Conservation (phyloP, 2,113 vertebrate genomes). For the Arizona elegans region DNA sequence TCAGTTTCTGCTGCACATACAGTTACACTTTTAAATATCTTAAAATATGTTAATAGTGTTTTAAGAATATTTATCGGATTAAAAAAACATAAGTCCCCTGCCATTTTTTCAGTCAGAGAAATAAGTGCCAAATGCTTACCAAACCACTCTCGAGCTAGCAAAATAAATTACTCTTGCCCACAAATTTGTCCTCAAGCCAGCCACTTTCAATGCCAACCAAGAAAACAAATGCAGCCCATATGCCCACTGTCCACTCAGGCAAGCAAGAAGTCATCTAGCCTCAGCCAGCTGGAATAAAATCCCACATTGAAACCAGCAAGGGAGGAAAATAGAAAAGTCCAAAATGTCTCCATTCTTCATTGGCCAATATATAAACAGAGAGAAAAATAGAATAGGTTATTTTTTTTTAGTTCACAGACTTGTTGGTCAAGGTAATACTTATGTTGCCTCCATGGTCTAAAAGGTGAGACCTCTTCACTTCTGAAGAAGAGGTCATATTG, state of each 20-base stretch:
- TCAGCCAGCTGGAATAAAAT: neutral
- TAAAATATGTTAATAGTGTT: neutral
- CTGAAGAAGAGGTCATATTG: neutral
- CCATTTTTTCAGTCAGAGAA: neutral
- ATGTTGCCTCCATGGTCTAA: neutral
- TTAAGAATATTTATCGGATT: neutral
- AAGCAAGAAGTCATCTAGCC: neutral
- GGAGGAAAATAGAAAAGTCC: neutral
- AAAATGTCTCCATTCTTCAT: neutral
- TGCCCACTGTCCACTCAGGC: neutral
- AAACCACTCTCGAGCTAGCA: neutral
- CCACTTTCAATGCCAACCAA: neutral
- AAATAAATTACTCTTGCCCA: neutral
- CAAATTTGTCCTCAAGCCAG: neutral
- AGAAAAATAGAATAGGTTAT: neutral
- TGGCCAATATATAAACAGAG: neutral
- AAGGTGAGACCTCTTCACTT: neutral
- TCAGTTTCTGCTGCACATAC: neutral
- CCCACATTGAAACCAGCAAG: neutral
- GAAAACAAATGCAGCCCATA: conserved; percentile 22
- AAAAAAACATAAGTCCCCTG: neutral
- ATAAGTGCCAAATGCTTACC: neutral
- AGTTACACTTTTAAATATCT: neutral
- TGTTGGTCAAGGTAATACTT: neutral
- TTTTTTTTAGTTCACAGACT: neutral